These are phyloP conservation scores for Aurelia sp. DNA, from an alignment of 30 jellyfish, hydroid and myxozoan species.

Conservation along the genomic window DNA sequence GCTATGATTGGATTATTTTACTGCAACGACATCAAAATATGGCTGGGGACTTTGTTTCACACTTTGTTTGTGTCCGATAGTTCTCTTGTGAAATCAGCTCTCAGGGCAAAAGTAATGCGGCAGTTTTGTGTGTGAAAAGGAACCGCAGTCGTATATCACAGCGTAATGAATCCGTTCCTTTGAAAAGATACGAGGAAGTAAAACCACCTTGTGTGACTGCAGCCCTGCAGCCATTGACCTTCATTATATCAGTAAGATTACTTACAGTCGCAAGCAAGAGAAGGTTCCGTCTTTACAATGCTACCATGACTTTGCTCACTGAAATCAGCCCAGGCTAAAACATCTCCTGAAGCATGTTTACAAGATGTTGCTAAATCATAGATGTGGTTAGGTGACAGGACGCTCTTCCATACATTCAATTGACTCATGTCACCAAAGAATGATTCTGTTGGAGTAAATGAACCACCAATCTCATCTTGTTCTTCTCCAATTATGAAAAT, in stretches of 20 bases:
- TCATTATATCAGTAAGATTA: neutral
- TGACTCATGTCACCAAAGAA: constrained; percentile 96
- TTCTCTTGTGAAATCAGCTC: too few relatives aligned
- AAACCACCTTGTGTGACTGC: too few relatives aligned
- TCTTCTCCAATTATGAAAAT: constrained; percentile 95
- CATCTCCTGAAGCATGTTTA: constrained; percentile 80
- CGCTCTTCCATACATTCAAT: constrained; percentile 85
- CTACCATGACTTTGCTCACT: constrained; percentile 68
- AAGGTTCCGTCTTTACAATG: constrained; percentile 70
- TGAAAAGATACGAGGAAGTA: too few relatives aligned
- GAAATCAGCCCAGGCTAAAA: constrained; percentile 96
- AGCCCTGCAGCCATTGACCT: too few relatives aligned
- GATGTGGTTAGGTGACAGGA: constrained; percentile 71
- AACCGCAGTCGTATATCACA: too few relatives aligned
- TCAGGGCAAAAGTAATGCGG: too few relatives aligned
- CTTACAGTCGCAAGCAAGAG: constrained; percentile 94
- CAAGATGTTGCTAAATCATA: constrained; percentile 82
- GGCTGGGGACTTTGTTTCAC: too few relatives aligned
- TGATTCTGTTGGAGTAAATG: constrained; percentile 94
- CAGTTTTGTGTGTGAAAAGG: too few relatives aligned
- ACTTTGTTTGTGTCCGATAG: too few relatives aligned
- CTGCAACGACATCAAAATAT: too few relatives aligned
- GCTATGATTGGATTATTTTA: too few relatives aligned
- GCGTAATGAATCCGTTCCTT: too few relatives aligned
- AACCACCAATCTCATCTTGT: constrained; percentile 90